A percentile compares a stretch with the other conserved stretches of the same genome.
These are phyloP conservation scores for Rhagoletis zephyria DNA, from an alignment of 1,140 invertebrate genomes.

Conservation along the genomic window DNA sequence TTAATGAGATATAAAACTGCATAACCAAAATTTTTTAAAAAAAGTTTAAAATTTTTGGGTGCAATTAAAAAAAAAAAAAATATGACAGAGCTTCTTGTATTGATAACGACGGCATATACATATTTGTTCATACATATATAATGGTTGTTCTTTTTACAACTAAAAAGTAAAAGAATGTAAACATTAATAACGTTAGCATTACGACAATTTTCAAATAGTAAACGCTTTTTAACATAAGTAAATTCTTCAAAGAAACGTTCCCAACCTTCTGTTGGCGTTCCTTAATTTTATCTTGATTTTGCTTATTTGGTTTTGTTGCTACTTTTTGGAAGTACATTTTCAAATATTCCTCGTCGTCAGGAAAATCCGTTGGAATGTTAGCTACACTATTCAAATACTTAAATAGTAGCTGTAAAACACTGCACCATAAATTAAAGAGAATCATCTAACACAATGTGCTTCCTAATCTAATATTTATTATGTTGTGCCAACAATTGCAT, in stretches of 20 bases:
- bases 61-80: too few species aligned
- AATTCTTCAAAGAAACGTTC: background rate
- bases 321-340: conserved; percentile 13
- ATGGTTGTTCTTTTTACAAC: too few species aligned
- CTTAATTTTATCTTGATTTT: background rate
- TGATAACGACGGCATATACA: too few species aligned
- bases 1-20: too few species aligned
- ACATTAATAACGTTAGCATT: too few species aligned
- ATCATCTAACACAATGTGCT: background rate
- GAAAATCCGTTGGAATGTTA: conserved; percentile 5
- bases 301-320: conserved; percentile 34
- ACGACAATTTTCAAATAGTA: too few species aligned
- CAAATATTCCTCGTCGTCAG: background rate
- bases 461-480: conserved; percentile 65
- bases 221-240: too few species aligned
- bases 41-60: too few species aligned
- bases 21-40: too few species aligned
- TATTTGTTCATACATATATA: too few species aligned
- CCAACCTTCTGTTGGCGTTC: conserved; percentile 5
- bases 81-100: too few species aligned
- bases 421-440: background rate
- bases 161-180: too few species aligned
- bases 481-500: conserved; percentile 71
- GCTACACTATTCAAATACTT: background rate
- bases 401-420: background rate